Evolutionary conservation across 2,888 invertebrate genomes (phyloP).

Genomic region (Chouioia cunea): DNA sequence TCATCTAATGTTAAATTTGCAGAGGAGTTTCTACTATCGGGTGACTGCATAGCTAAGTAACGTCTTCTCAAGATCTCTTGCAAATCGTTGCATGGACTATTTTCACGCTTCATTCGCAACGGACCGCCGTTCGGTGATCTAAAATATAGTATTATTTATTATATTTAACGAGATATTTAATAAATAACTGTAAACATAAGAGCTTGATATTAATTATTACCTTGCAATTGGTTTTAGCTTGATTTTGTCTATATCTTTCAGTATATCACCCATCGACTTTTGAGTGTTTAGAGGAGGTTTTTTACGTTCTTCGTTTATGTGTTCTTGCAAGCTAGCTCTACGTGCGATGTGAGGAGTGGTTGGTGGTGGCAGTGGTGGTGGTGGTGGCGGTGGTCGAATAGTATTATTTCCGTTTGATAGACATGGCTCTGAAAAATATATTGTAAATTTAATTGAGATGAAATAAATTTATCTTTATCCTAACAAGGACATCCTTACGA

Average conservation of each 20-base stretch:
- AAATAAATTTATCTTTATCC: neutral
- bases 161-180: conserved; percentile 4
- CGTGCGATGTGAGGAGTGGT: conserved; percentile 66
- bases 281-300: conserved; percentile 57
- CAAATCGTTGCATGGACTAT: conserved; percentile 65
- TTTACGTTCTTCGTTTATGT: conserved; percentile 60
- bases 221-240: conserved; percentile 62
- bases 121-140: conserved; percentile 65
- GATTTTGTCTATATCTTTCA: conserved; percentile 63
- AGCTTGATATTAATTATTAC: conserved; percentile 50
- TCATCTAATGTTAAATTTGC: conserved; percentile 58
- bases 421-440: conserved; percentile 40
- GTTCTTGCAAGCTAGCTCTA: conserved; percentile 66
- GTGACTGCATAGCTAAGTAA: conserved; percentile 63
- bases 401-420: conserved; percentile 48
- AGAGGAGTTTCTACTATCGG: conserved; percentile 61
- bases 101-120: conserved; percentile 61
- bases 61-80: conserved; percentile 65
- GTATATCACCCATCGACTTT: conserved; percentile 63
- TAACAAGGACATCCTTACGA: conserved; percentile 52
- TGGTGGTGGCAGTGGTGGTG: conserved; percentile 62
- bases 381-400: conserved; percentile 57
- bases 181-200: conserved; percentile 8
- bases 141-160: conserved; percentile 33
- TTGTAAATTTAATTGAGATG: neutral